Base-by-base conservation (phyloP, 35 echinoderm and acorn worm genomes). In the Holothuria glaberrima region DNA sequence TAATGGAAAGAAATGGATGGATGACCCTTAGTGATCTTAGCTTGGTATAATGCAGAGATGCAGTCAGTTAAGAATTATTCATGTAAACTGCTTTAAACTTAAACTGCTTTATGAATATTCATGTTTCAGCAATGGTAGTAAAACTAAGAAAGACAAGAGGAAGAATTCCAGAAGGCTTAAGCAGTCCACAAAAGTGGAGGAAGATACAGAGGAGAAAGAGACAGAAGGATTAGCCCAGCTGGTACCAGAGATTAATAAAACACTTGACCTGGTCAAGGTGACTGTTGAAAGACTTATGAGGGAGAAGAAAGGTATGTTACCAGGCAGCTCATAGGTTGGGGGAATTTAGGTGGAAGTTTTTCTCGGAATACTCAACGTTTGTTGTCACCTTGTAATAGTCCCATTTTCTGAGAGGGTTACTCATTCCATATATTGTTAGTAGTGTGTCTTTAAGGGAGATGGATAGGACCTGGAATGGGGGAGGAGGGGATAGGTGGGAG, bases 181-280 rank as follows among this genome's bases (percentile, higher is more conserved):
- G 18, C 74, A 62, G 54, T 57, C 90, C 0, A 58, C 79, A 29
- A 88, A 77, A 4, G 89, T 91, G 48, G 95, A 98, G 29, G 95
- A 98, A 45, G 78, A 90, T 0, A 76, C 93, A 62, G 95, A 98
- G 50, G 95, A 98, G 28, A 69, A 88, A 35, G 95, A 98, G 41
- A 90, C 95, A 61, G 95, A 98, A 38, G 95, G 95, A 9, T 58
- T 98, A 62, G 91, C 95, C 22, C 90, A 92, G 54, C 92, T 98
- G 50, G 92, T 98, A n/a, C 95, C 95, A 29, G 92, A 98, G 60
- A 92, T 99, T 22, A 91, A 99, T 34, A 91, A 89, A 41, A 99
- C 97, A 16, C 86, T 99, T 25, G 82, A 94, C 61, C 70, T 95
- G 59, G 97, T 99, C 69, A 89, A 78, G 32, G 65, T 76, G 50